Percentiles rank a stretch among this genome's conserved stretches.
Conservation (phyloP, 2,113 vertebrate genomes). For the Nothoprocta perdicaria region DNA sequence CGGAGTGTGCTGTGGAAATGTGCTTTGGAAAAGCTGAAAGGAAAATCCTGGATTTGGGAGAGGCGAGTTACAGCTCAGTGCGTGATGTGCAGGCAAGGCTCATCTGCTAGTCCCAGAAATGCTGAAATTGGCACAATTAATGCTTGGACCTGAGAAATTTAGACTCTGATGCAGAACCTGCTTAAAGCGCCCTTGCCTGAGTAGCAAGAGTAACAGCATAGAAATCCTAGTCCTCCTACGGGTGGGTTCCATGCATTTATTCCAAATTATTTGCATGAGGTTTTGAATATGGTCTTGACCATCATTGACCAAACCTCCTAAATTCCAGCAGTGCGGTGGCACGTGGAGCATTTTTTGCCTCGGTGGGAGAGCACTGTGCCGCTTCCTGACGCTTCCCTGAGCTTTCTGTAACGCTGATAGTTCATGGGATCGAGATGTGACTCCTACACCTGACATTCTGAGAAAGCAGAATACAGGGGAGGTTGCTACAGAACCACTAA, state of each 20-base stretch:
- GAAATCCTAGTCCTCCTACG: neutral
- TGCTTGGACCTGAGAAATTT: slow-evolving; percentile 12
- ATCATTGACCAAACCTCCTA: neutral
- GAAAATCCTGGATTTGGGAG: neutral
- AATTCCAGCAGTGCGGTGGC: neutral
- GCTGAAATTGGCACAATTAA: slow-evolving; percentile 60
- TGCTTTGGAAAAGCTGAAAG: neutral
- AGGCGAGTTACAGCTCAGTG: neutral
- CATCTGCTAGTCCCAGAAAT: slow-evolving; percentile 16
- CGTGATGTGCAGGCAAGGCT: neutral
- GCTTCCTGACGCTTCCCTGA: slow-evolving; percentile 3
- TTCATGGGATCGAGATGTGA: neutral
- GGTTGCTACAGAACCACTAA: neutral
- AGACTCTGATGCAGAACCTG: neutral
- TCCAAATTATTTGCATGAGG: neutral
- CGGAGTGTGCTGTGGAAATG: slow-evolving; percentile 33
- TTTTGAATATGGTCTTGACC: neutral
- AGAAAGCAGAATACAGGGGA: neutral
- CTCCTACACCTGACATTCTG: neutral
- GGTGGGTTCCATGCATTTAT: neutral
- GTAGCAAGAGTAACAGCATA: neutral
- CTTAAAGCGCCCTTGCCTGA: neutral
- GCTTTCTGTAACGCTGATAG: neutral
- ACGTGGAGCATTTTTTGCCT: neutral
- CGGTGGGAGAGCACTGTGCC: neutral